Conservation (phyloP, 2,888 invertebrate species). For the Chrysotoxum bicinctum region DNA sequence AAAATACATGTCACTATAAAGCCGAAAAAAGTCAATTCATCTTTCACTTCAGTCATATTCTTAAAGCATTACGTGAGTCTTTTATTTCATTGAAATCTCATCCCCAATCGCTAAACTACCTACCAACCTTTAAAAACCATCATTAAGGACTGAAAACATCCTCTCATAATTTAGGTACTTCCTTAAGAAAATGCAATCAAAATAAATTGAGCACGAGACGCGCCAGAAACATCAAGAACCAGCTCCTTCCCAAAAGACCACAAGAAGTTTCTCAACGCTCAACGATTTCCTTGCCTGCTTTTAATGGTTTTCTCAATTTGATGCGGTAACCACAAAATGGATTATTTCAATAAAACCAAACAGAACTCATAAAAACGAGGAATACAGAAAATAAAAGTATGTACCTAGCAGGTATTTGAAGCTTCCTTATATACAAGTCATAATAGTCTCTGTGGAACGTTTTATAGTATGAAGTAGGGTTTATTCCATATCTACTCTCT, state of each 20-base stretch:
- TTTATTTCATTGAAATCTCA: background rate
- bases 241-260: background rate
- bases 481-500: background rate
- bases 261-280: background rate
- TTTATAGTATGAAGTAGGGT: background rate
- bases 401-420: background rate
- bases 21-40: too few species aligned
- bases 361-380: background rate
- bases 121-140: background rate
- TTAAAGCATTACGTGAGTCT: too few species aligned
- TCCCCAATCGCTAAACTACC: background rate
- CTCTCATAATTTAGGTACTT: background rate
- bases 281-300: background rate
- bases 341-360: conserved; percentile 2
- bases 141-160: background rate
- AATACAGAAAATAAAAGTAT: background rate
- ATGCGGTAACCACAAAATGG: conserved; percentile 3
- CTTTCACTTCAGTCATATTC: too few species aligned
- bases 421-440: background rate
- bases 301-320: conserved; percentile 12
- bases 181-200: background rate
- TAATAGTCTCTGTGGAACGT: background rate
- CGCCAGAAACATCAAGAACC: background rate
- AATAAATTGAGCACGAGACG: background rate
- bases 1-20: too few species aligned